Base-by-base conservation (phyloP, 2,113 vertebrate species). In the Holacanthus passer region DNA sequence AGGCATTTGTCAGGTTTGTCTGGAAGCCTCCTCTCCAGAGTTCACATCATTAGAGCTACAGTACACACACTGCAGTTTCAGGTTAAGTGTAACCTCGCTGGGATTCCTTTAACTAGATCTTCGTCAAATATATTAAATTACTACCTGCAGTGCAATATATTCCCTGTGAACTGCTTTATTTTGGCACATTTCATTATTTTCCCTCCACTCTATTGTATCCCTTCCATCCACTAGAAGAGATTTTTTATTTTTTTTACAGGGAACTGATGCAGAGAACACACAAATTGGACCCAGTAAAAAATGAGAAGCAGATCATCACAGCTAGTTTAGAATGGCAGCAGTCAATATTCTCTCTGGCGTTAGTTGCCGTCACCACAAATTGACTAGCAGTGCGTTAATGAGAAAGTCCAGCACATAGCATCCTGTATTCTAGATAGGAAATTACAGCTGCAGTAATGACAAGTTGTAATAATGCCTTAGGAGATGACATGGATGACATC, bases 371-470 rank as follows among this genome's bases (percentile, higher is more conserved):
- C 60, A 22, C 59, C 52, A 52, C 60, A 74, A 67, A 53, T 52
- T 79, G 45, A 31, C 63, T 24, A 3, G 66, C 56, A 65, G 70
- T 45, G 31, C 32, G 50, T 41, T 79, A 47, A 74, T 77, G 45
- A 70, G 20, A 39, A 71, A 35, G 48, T 84, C 32, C 29, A 76
- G 60, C 24, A 6, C 13, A 31, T 17, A 72, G 53, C 29, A 17
- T 63, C 43, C 37, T 68, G 29, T 63, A 29, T 35, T 73, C 65
- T 56, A 70, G 39, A 45, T 37, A 6, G 20, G 50, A 71, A 79
- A 79, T 79, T 58, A 60, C 58, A 75, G 24, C 16, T 37, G 60
- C 3, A 48, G 27, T 81, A 73, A 87, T 70, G 63, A 39, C 4
- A 22, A 47, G 3, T 41, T 69, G 52, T 45, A 53, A 22, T 73